Evolutionary conservation across 2,888 invertebrate genomes (phyloP).

Genomic region (Mythimna loreyi): DNA sequence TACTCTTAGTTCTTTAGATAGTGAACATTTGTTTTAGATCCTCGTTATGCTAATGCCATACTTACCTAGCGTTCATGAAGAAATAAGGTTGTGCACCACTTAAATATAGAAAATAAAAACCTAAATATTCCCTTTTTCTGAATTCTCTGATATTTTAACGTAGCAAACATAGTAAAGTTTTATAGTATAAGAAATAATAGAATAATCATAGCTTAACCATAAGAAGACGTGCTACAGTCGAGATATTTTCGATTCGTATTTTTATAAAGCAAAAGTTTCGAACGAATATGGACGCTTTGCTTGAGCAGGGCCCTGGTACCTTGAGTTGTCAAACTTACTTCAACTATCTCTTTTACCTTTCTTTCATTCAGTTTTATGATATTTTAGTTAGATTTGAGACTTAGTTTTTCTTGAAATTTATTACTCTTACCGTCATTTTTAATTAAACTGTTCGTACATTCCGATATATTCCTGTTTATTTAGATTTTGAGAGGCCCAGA

Average conservation of each 20-base stretch:
- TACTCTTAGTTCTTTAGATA: constrained; percentile 80
- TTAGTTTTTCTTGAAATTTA: constrained; percentile 39
- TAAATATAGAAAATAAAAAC: constrained; percentile 86
- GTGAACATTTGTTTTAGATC: constrained; percentile 80
- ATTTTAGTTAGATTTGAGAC: constrained; percentile 44
- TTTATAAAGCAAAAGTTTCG: constrained; percentile 90
- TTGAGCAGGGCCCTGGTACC: constrained; percentile 86
- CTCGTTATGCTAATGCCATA: constrained; percentile 87
- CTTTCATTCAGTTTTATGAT: constrained; percentile 58
- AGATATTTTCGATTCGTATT: constrained; percentile 91
- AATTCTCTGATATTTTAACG: constrained; percentile 90
- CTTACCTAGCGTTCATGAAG: constrained; percentile 89
- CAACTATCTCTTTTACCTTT: constrained; percentile 46
- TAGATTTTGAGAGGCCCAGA: constrained; percentile 83
- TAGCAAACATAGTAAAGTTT: constrained; percentile 81
- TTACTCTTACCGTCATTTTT: constrained; percentile 32
- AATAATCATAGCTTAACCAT: constrained; percentile 88
- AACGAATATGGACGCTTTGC: constrained; percentile 89
- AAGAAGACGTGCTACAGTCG: constrained; percentile 88
- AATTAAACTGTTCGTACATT: constrained; percentile 60
- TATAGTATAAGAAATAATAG: constrained; percentile 85
- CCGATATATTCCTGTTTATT: constrained; percentile 70
- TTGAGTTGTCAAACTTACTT: constrained; percentile 62
- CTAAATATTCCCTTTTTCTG: constrained; percentile 90
- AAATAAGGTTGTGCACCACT: constrained; percentile 91